Conservation (phyloP, 2,888 invertebrate species). For the Mythimna loreyi region DNA sequence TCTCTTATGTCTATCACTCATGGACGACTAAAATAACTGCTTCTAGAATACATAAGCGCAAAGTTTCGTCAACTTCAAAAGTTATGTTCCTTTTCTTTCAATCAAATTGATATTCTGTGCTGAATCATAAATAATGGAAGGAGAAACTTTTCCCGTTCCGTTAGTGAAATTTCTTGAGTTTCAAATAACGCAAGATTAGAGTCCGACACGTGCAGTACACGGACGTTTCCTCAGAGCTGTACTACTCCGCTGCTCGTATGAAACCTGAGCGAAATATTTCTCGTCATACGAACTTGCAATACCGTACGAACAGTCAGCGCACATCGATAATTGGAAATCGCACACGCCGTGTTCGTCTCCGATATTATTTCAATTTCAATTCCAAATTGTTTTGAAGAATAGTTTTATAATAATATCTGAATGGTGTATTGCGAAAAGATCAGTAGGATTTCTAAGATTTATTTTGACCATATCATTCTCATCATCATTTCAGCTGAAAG, state of each 20-base stretch:
- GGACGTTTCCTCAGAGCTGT: slow-evolving; percentile 54
- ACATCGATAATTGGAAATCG: slow-evolving; percentile 82
- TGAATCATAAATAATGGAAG: slow-evolving; percentile 59
- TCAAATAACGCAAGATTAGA: slow-evolving; percentile 74
- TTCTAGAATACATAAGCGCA: slow-evolving; percentile 58
- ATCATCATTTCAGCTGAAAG: too few relatives aligned
- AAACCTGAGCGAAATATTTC: slow-evolving; percentile 75
- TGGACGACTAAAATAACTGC: slow-evolving; percentile 66
- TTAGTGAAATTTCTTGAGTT: slow-evolving; percentile 67
- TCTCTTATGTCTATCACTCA: slow-evolving; percentile 70
- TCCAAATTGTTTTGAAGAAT: slow-evolving; percentile 56
- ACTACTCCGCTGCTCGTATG: slow-evolving; percentile 56
- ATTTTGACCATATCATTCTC: slow-evolving; percentile 18
- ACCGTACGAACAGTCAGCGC: slow-evolving; percentile 71
- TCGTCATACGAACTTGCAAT: slow-evolving; percentile 74
- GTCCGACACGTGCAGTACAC: slow-evolving; percentile 65
- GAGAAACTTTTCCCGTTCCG: slow-evolving; percentile 66
- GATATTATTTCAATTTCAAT: slow-evolving; percentile 74
- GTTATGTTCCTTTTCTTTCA: slow-evolving; percentile 62
- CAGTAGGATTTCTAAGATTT: slow-evolving; percentile 2
- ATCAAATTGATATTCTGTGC: slow-evolving; percentile 62
- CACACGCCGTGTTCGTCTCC: slow-evolving; percentile 71
- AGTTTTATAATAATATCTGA: slow-evolving; percentile 31
- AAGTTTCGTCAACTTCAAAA: slow-evolving; percentile 59
- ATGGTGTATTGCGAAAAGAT: slow-evolving; percentile 3